A percentile compares a stretch with the other conserved stretches of the same genome.
These are phyloP conservation scores for Biston stratarius DNA, from an alignment of 2,888 invertebrate genomes.

Conservation along the genomic window DNA sequence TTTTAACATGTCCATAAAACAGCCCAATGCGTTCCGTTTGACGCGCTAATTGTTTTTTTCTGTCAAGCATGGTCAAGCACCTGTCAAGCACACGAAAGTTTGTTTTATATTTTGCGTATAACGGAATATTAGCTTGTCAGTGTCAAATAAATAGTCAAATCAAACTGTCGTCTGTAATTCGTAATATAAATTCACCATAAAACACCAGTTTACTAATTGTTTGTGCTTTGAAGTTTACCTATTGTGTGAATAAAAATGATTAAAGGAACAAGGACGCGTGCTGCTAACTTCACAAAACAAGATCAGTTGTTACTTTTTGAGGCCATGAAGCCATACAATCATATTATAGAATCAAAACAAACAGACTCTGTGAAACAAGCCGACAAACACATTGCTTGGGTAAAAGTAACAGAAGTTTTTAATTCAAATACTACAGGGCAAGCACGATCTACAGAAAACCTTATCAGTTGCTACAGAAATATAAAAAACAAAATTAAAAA, in stretches of 20 bases:
- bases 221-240: not conserved
- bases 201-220: not conserved
- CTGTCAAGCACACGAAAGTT: not conserved
- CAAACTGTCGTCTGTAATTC: not conserved
- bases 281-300: not conserved
- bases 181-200: not conserved
- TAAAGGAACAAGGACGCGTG: not conserved
- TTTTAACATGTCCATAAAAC: not conserved
- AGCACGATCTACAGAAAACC: not conserved
- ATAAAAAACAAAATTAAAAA: constrained; percentile 7
- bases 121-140: not conserved
- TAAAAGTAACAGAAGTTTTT: not conserved
- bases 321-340: not conserved
- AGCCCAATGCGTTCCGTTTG: not conserved
- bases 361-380: not conserved
- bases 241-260: too few relatives aligned
- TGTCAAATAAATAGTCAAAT: not conserved
- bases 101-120: not conserved
- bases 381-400: not conserved
- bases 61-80: not conserved
- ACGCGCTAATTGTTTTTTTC: not conserved
- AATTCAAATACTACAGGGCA: not conserved
- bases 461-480: constrained; percentile 7
- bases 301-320: not conserved
- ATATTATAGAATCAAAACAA: not conserved